Base-by-base conservation (phyloP, 2,113 vertebrate species). In the Lutjanus erythropterus region DNA sequence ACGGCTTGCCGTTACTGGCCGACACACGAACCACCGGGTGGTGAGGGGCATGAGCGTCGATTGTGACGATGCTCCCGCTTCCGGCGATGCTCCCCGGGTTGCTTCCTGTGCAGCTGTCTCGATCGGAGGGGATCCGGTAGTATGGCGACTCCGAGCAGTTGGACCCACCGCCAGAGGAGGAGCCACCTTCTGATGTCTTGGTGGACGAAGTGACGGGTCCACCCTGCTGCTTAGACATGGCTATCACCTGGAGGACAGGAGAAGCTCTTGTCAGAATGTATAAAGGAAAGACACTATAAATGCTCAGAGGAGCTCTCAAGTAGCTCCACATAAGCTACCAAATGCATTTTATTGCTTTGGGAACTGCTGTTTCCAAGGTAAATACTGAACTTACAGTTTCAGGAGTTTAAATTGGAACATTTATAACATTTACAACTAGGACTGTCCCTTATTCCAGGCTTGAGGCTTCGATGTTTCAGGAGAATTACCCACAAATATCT, bases 11-110 rank as follows among this genome's bases (percentile, higher is more conserved):
- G 0, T 96, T 97, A 2, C 92, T 94, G 0, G 97, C 94, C 0
- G 97, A 96, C 50, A 99, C 93, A 29, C 97, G 97, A 5, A 99
- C 96, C 6, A 99, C 95, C 0, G 98, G 97, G 86, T 98, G 97
- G 81, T 98, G 98, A 0, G 97, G 97, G 0, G 97, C 98, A 0
- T 98, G 97, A 1, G 97, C 98, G 0, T 98, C 98, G 0, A 99
- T 96, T 6, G 98, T 99, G 81, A 99, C 95, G 1, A 98, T 97
- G 89, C 98, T 97, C 81, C 96, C 95, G 1, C 91, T 93, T 25
- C 93, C 91, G 5, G 96, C 97, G 76, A 98, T 94, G 12, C 98
- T 97, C 5, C 93, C 91, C 0, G 93, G 91, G 85, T 94, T 92
- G 72, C 91, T 93, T 15, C 91, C 91, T 0, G 72, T 96, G 90